These are phyloP conservation scores for Panurus biarmicus DNA, from an alignment of 2,113 vertebrate genomes.

Conservation along the genomic window DNA sequence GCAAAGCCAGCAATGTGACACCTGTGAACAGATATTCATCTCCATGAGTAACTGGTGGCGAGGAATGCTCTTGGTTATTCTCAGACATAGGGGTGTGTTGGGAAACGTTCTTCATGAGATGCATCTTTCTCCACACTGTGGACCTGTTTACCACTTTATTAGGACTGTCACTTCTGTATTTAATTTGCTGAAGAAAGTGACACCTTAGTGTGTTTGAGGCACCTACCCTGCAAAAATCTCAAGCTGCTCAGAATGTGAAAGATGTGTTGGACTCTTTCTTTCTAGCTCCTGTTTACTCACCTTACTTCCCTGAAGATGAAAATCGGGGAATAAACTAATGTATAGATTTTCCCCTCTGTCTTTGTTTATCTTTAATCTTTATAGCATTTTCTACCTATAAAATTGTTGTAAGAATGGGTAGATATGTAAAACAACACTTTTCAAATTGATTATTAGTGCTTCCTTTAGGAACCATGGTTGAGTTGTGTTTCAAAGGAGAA, in stretches of 20 bases:
- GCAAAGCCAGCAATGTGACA: background rate
- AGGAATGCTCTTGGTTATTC: background rate
- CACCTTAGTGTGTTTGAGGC: background rate
- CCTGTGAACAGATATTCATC: background rate
- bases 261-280: background rate
- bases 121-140: background rate
- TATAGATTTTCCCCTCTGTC: background rate
- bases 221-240: background rate
- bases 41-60: background rate
- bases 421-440: background rate
- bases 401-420: background rate
- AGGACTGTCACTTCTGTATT: background rate
- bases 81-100: background rate
- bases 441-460: background rate
- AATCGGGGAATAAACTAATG: background rate
- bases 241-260: background rate
- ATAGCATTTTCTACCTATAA: background rate
- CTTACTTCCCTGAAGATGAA: background rate
- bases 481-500: background rate
- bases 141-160: background rate
- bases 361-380: background rate
- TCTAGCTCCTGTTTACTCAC: background rate
- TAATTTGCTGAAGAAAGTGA: background rate
- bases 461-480: background rate
- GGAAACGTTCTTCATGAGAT: background rate